A percentile compares a stretch with the other conserved stretches of the same genome.
Conservation (phyloP, 2,888 invertebrate species). For the Luffia ferchaultella region DNA sequence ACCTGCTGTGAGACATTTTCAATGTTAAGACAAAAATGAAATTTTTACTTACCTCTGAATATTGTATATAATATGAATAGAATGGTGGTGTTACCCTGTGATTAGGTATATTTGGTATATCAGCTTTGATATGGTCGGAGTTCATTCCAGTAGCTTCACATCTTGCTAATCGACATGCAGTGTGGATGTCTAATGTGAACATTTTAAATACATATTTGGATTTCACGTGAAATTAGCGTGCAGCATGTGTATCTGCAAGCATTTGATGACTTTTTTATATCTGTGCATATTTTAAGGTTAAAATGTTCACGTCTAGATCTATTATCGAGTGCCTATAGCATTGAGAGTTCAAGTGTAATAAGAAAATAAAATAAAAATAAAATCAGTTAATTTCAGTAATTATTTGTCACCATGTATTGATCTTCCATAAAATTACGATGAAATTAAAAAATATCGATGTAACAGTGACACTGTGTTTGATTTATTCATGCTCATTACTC, state of each 20-base stretch:
- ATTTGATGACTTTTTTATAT: constrained; percentile 51
- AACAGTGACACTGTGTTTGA: constrained; percentile 52
- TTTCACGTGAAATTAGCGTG: constrained; percentile 50
- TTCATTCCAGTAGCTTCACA: constrained; percentile 54
- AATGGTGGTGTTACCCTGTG: constrained; percentile 46
- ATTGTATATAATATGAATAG: constrained; percentile 49
- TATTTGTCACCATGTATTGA: constrained; percentile 65
- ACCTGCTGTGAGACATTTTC: constrained; percentile 33
- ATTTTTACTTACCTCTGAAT: constrained; percentile 16
- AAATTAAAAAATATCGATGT: constrained; percentile 67
- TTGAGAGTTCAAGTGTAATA: constrained; percentile 62
- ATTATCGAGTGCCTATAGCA: constrained; percentile 66
- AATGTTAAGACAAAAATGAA: constrained; percentile 26
- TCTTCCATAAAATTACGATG: constrained; percentile 67
- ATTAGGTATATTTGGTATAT: constrained; percentile 41
- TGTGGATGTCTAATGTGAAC: constrained; percentile 53
- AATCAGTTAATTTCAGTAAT: constrained; percentile 62
- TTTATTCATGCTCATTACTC: constrained; percentile 22
- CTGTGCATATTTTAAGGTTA: constrained; percentile 50
- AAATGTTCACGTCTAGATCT: constrained; percentile 63
- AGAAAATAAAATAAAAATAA: constrained; percentile 22
- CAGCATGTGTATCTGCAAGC: constrained; percentile 51
- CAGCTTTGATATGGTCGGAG: constrained; percentile 42
- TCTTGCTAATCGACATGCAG: constrained; percentile 38
- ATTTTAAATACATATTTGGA: constrained; percentile 51